phyloP scores from a whole-genome alignment of 2,113 vertebrate genomes.

The Callipepla squamata region DNA sequence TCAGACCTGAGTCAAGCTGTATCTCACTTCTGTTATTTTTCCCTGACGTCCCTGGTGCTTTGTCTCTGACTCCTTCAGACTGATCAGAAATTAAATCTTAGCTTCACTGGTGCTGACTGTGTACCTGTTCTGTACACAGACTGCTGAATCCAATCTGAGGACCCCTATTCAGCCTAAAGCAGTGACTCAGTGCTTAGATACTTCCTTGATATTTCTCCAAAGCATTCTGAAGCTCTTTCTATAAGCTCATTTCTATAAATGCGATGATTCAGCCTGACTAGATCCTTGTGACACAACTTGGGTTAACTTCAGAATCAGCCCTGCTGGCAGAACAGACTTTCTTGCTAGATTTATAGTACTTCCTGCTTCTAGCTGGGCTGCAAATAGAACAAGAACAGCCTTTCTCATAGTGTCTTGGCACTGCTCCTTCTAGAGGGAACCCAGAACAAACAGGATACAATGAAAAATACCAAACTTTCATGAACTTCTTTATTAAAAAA shows the following conservation, averaged over 20 bases:
- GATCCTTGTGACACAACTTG: slow-evolving; percentile 37
- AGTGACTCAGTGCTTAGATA: background rate
- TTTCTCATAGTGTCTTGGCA: slow-evolving; percentile 57
- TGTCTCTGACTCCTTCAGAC: background rate
- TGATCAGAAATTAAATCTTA: background rate
- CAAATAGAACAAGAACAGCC: slow-evolving; percentile 62
- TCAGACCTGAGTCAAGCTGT: background rate
- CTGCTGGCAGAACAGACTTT: slow-evolving; percentile 49
- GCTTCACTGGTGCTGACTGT: background rate
- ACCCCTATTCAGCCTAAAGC: background rate
- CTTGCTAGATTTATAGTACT: slow-evolving; percentile 62
- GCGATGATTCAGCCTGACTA: slow-evolving; percentile 13
- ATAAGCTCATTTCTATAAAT: slow-evolving; percentile 11
- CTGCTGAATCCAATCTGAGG: background rate
- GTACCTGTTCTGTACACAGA: background rate
- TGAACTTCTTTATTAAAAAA: background rate
- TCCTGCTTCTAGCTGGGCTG: slow-evolving; percentile 56
- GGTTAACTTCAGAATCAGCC: slow-evolving; percentile 47
- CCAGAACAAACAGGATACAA: slow-evolving; percentile 55
- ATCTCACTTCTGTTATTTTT: background rate
- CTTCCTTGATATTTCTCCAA: slow-evolving; percentile 1
- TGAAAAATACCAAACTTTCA: slow-evolving; percentile 55
- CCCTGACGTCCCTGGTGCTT: background rate
- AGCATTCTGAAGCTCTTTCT: background rate
- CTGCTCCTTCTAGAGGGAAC: slow-evolving; percentile 42